Evolutionary conservation across 2,113 vertebrate species (phyloP).

Genomic region (Marmota flaviventris): DNA sequence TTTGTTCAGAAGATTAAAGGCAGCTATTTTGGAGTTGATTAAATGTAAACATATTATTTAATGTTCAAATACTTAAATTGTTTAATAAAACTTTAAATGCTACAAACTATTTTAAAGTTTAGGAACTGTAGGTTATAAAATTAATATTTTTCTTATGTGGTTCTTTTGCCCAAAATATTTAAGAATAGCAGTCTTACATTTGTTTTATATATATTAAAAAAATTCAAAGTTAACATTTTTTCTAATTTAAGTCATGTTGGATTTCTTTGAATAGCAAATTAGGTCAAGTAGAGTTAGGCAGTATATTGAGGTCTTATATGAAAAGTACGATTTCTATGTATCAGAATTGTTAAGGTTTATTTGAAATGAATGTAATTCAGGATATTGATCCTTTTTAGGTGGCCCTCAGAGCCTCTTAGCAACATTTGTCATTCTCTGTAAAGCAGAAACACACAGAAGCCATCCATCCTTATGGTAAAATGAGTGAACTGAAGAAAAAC

Average conservation of each 20-base stretch:
- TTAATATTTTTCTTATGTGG: not conserved
- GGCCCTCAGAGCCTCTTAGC: not conserved
- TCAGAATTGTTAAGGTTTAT: not conserved
- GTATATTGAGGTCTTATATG: not conserved
- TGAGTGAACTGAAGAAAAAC: constrained; percentile 28
- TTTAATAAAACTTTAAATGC: constrained; percentile 6
- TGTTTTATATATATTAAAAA: not conserved
- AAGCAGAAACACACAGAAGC: not conserved
- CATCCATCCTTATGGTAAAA: not conserved
- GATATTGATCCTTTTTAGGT: not conserved
- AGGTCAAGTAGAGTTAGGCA: not conserved
- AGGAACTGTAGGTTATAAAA: not conserved
- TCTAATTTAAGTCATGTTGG: not conserved
- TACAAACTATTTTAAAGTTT: not conserved
- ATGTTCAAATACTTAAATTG: not conserved
- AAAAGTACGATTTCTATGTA: not conserved
- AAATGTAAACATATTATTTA: not conserved
- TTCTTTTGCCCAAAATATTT: not conserved
- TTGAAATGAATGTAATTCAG: not conserved
- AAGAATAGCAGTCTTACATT: not conserved
- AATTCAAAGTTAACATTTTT: not conserved
- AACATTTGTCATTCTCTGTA: not conserved
- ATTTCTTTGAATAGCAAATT: not conserved
- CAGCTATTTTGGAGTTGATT: not conserved
- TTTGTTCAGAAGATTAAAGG: not conserved